Base-by-base conservation (phyloP, 2,888 invertebrate species). In the Endotricha flammealis region DNA sequence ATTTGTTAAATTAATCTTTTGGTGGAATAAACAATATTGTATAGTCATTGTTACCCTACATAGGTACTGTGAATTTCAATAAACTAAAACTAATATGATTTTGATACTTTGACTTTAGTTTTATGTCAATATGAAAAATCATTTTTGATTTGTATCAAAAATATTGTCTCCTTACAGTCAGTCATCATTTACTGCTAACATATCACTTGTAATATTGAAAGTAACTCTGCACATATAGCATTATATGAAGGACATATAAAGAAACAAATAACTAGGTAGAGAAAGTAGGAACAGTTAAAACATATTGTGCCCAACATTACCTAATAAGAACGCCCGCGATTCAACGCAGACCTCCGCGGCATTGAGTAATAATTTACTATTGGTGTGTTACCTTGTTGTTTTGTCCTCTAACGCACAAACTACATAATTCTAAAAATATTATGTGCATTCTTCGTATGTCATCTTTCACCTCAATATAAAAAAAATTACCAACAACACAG, bases 361-460 rank as follows among this genome's bases (percentile, higher is more conserved):
- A 32, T 49, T 48, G 41, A 44, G 41, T 53, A 61, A 59, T 54
- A 57, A 53, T 53, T 57, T 59, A 61, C 54, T 49, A 53, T 57
- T 50, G 42, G 57, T 60, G 40, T 48, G 61, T 68, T 74, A 75
- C 71, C 72, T 73, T 66, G 75, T 71, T 73, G 64, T 68, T 72
- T 57, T 65, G 80, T 80, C 76, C 77, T 80, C 70, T 73, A 77
- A 58, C 65, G 66, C 66, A 61, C 71, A 75, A 81, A 71, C 77
- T 75, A 78, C 72, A 75, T 76, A 76, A 72, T 81, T 85, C 85
- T 85, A 85, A 80, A 85, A 85, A 85, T 85, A 85, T 85, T 83
- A 68, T 79, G 61, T 74, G 67, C 74, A 78, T 73, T 73, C 73
- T 72, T 73, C 58, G 48, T 68, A 78, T 82, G 81, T 78, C 82